Evolutionary conservation across 2,113 vertebrate species (phyloP), one percentile per base, ranked within the genome.

Genomic region (Trichechus manatus): DNA sequence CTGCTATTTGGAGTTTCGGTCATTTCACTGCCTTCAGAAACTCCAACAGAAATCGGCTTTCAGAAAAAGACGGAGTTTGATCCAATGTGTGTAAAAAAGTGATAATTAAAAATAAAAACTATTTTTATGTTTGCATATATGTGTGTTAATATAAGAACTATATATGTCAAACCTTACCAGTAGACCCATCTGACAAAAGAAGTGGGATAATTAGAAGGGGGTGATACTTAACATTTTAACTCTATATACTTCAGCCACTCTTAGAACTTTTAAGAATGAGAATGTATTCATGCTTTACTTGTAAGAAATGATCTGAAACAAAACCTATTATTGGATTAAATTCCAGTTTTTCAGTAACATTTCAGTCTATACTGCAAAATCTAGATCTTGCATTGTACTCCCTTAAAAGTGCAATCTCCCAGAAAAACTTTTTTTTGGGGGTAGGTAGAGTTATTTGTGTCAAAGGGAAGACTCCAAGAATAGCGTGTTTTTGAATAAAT

Each of bases 61-160:
- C 47, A 94, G 31, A 64, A 77, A 85, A 77, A 89, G 33, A 53
- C 23, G 59, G 15, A 79, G 4, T 84, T 82, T 92, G 29, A 82
- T 88, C 23, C 92, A 53, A 6, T 31, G n/a, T 64, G 80, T 20
- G 1, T 88, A 88, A 47, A 77, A 79, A 66, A 66, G 27, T 17
- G 6, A 39, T 31, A 92, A 83, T 9, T 50, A n/a, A 89, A 87
- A 92, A 87, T 66, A 78, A 95, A 97, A 79, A 1, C 8, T 63
- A 61, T 22, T 50, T 93, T 61, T 74, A 42, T 78, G 89, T 93
- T 70, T 56, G 64, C 14, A 53, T 3, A 23, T 61, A 72, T 61
- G 25, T 29, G 25, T 95, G 23, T 10, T 87, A 75, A 92, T 74
- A 42, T 39, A 81, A 79, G 27, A 93, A 82, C 31, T 9, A 95